These are phyloP conservation scores for Danio jaintianensis DNA, from an alignment of 2,797 vertebrate genomes.

Conservation along the genomic window DNA sequence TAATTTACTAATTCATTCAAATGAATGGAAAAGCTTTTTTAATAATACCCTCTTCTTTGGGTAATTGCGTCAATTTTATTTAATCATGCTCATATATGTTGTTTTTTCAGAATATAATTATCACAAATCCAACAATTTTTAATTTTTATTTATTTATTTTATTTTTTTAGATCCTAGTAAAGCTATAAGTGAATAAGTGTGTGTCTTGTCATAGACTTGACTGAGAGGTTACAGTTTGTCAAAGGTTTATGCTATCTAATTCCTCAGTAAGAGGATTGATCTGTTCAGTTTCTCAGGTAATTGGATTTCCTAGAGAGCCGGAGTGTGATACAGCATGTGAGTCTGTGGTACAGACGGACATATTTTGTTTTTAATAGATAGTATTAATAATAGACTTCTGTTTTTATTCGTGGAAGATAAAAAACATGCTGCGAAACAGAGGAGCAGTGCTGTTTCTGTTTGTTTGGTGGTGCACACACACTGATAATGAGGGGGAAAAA, in stretches of 20 bases:
- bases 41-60: background rate
- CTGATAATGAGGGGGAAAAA: background rate
- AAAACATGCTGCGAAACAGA: background rate
- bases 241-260: constrained; percentile 34
- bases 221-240: constrained; percentile 18
- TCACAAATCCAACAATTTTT: too few relatives aligned
- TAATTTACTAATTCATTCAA: background rate
- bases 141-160: background rate
- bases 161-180: background rate
- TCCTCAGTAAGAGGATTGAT: constrained; percentile 42
- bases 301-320: constrained; percentile 10
- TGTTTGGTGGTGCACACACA: background rate
- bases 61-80: background rate
- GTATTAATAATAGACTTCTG: too few relatives aligned
- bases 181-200: background rate
- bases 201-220: background rate
- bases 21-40: background rate
- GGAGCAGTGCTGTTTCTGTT: background rate
- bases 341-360: background rate
- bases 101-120: background rate
- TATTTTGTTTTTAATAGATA: background rate
- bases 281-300: constrained; percentile 27
- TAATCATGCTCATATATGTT: background rate
- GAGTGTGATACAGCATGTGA: constrained; percentile 1
- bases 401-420: too few relatives aligned